Evolutionary conservation across 2,888 invertebrate species (phyloP).

Genomic region (Operophtera brumata): DNA sequence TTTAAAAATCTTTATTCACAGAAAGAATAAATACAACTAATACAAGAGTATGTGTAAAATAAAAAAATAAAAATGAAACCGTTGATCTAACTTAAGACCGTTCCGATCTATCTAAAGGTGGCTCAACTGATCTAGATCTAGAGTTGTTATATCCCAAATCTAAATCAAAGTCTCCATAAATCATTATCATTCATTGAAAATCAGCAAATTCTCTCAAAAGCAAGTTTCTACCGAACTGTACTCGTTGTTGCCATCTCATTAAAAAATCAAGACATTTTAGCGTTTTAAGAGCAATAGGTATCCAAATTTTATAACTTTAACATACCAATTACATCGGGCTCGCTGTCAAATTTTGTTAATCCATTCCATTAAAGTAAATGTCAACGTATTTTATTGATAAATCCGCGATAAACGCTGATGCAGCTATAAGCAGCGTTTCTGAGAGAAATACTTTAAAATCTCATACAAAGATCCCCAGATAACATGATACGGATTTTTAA

Average conservation of each 20-base stretch:
- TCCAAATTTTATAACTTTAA: neutral
- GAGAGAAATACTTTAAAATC: conserved; percentile 48
- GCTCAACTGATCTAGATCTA: too few relatives aligned
- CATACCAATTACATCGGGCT: neutral
- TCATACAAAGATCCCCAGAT: conserved; percentile 46
- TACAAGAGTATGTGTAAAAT: too few relatives aligned
- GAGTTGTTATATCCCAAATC: too few relatives aligned
- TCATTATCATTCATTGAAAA: too few relatives aligned
- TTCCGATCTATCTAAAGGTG: too few relatives aligned
- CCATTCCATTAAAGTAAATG: conserved; percentile 34
- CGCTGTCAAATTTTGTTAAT: conserved; percentile 19
- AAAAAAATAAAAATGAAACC: too few relatives aligned
- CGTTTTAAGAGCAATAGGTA: neutral
- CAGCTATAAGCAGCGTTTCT: conserved; percentile 31
- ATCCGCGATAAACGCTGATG: conserved; percentile 47
- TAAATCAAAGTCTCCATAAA: too few relatives aligned
- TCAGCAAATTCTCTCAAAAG: too few relatives aligned
- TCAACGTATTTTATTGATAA: conserved; percentile 49
- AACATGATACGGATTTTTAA: conserved; percentile 51
- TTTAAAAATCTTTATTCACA: too few relatives aligned
- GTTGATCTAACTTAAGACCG: too few relatives aligned
- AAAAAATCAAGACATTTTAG: neutral
- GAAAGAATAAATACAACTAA: too few relatives aligned
- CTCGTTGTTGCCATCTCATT: neutral
- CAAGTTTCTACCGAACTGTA: too few relatives aligned